These are phyloP conservation scores for Metopia argyrocephala DNA, from an alignment of 2,888 invertebrate species.

Conservation along the genomic window DNA sequence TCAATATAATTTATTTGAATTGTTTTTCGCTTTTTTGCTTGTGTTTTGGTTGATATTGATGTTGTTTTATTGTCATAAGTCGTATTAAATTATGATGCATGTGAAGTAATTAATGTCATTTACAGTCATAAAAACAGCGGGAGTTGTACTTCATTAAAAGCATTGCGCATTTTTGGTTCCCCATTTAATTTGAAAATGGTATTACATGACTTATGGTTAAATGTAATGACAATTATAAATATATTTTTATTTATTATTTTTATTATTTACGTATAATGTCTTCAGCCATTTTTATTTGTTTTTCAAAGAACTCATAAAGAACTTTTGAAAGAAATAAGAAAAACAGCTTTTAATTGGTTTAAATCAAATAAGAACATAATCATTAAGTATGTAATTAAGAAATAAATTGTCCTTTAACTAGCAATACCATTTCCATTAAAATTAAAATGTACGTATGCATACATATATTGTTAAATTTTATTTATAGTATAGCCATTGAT, in stretches of 20 bases:
- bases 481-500: too few species aligned
- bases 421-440: too few species aligned
- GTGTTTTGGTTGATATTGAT: background rate
- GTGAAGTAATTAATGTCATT: conserved; percentile 28
- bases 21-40: background rate
- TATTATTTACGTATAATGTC: background rate
- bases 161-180: background rate
- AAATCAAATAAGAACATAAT: too few species aligned
- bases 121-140: conserved; percentile 27
- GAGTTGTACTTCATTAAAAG: conserved; percentile 5
- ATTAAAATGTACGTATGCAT: too few species aligned
- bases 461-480: too few species aligned
- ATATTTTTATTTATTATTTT: background rate
- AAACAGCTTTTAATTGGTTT: too few species aligned
- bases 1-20: background rate
- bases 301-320: background rate
- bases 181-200: background rate
- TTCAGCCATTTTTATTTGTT: background rate
- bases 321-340: too few species aligned
- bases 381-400: too few species aligned
- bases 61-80: conserved; percentile 25
- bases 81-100: conserved; percentile 26
- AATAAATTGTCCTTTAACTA: too few species aligned
- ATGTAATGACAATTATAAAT: conserved; percentile 5
- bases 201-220: background rate